These are phyloP conservation scores for Chironomus tepperi DNA, from an alignment of 1,140 invertebrate genomes.

Conservation along the genomic window DNA sequence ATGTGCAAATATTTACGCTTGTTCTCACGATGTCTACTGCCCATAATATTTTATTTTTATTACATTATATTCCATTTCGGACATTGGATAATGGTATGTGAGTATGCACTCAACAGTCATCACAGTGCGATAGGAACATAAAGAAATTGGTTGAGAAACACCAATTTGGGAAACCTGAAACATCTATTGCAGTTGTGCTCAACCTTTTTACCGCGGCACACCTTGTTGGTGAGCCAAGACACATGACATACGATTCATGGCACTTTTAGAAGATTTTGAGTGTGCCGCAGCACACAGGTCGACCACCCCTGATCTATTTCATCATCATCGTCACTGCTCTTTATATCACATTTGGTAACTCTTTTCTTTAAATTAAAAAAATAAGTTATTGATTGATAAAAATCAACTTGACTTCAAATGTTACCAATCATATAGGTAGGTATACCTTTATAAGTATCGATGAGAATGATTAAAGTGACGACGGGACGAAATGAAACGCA, in stretches of 20 bases:
- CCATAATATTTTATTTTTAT: conserved; percentile 14
- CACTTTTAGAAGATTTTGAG: no score
- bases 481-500: conserved; percentile 8
- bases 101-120: no score
- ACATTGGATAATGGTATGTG: conserved; percentile 33
- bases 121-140: conserved; percentile 16
- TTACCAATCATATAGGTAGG: no score
- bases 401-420: conserved; percentile 12
- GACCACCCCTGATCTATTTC: neutral
- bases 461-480: neutral
- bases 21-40: conserved; percentile 15
- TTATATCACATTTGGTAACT: neutral
- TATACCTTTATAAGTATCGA: neutral
- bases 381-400: neutral
- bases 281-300: no score
- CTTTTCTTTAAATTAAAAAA: neutral
- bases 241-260: no score
- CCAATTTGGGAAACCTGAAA: conserved; percentile 22
- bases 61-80: conserved; percentile 4
- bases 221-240: no score
- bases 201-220: no score
- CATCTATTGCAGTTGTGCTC: no score
- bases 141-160: neutral
- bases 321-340: neutral
- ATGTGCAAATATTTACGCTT: conserved; percentile 21